phyloP scores from a whole-genome alignment of 1,140 invertebrate species.

The Carposina sasakii region DNA sequence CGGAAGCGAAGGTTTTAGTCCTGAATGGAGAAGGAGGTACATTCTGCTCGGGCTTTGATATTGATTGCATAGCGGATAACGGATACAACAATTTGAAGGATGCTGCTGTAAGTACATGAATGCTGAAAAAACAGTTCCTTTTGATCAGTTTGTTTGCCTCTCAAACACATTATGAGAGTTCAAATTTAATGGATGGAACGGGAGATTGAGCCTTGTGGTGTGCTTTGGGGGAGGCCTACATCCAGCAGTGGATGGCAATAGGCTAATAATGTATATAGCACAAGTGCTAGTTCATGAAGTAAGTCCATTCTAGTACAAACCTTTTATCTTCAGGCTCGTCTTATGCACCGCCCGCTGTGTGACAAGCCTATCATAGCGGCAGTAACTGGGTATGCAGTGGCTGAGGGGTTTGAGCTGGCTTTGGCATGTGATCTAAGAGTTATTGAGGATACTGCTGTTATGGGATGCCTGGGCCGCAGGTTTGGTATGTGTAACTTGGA shows the following conservation, averaged over 20 bases:
- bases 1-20: slow-evolving; percentile 79
- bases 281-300: too few species aligned
- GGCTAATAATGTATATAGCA: too few species aligned
- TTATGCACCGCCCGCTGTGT: slow-evolving; percentile 71
- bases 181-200: too few species aligned
- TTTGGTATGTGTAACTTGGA: slow-evolving; percentile 76
- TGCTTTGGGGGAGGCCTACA: too few species aligned
- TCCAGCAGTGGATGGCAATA: too few species aligned
- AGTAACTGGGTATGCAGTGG: slow-evolving; percentile 90
- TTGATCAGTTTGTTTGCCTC: too few species aligned
- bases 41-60: slow-evolving; percentile 93
- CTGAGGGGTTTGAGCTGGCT: slow-evolving; percentile 91
- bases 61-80: slow-evolving; percentile 76
- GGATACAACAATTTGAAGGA: slow-evolving; percentile 70
- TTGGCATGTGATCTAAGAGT: slow-evolving; percentile 92
- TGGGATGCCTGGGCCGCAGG: slow-evolving; percentile 88
- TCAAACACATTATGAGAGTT: too few species aligned
- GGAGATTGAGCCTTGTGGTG: too few species aligned
- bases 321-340: slow-evolving; percentile 45
- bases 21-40: slow-evolving; percentile 91
- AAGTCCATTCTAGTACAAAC: slow-evolving; percentile 3
- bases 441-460: slow-evolving; percentile 85
- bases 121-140: too few species aligned
- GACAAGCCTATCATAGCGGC: slow-evolving; percentile 91
- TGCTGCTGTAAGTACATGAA: slow-evolving; percentile 49